These are phyloP conservation scores for Carterocephalus palaemon DNA, from an alignment of 2,888 invertebrate species.

Conservation along the genomic window DNA sequence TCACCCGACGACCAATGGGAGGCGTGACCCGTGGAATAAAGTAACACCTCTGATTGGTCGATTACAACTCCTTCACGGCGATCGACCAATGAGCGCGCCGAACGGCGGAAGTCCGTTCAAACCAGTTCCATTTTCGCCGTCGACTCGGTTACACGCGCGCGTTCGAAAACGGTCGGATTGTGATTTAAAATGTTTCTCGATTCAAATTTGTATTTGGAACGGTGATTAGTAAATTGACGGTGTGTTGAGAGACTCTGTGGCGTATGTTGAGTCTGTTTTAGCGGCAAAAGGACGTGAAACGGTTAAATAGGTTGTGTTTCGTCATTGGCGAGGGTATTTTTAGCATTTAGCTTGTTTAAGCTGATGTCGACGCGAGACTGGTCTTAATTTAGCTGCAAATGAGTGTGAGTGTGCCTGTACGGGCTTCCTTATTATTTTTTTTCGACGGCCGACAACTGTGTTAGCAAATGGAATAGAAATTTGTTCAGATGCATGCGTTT, in stretches of 20 bases:
- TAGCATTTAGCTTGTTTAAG: conserved; percentile 75
- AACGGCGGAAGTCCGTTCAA: conserved; percentile 61
- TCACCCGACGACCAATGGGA: conserved; percentile 60
- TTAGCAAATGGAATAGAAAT: conserved; percentile 26
- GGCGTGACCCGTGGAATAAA: conserved; percentile 56
- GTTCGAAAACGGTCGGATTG: conserved; percentile 39
- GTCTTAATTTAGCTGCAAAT: conserved; percentile 74
- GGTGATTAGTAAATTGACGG: conserved; percentile 6
- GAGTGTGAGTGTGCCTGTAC: conserved; percentile 64
- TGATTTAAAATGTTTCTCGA: conserved; percentile 31
- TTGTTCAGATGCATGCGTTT: conserved; percentile 22
- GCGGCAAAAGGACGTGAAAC: conserved; percentile 21
- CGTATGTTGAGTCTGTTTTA: conserved; percentile 6
- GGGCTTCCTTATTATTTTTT: conserved; percentile 64
- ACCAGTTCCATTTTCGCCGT: conserved; percentile 72
- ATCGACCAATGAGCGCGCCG: conserved; percentile 55
- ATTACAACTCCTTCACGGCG: conserved; percentile 42
- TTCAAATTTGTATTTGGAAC: conserved; percentile 35
- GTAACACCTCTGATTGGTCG: conserved; percentile 50
- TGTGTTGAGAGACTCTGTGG: conserved; percentile 34
- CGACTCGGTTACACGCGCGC: conserved; percentile 53
- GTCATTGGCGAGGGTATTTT: conserved; percentile 65
- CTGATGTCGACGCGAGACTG: conserved; percentile 61
- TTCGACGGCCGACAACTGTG: conserved; percentile 37
- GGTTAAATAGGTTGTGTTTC: conserved; percentile 69